Evolutionary conservation across 2,888 invertebrate species (phyloP).

Genomic region (Yponomeuta sedellus): DNA sequence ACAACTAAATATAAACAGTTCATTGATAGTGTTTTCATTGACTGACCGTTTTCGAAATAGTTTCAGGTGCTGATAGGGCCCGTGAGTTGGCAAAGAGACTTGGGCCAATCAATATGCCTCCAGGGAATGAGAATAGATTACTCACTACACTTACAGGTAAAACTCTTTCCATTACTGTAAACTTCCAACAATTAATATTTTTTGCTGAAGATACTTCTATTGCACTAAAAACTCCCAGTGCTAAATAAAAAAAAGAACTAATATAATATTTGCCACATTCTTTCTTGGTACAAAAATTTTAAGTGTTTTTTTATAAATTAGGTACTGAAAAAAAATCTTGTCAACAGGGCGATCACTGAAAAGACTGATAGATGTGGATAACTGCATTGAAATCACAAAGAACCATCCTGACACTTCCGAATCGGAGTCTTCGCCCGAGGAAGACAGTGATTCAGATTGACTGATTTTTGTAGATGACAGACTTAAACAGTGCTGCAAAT

Average conservation of each 20-base stretch:
- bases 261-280: too few relatives aligned
- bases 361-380: conserved; percentile 69
- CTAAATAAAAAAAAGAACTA: too few relatives aligned
- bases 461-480: conserved; percentile 30
- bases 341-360: conserved; percentile 60
- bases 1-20: too few relatives aligned
- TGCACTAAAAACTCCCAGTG: too few relatives aligned
- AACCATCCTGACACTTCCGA: conserved; percentile 69
- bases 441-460: conserved; percentile 60
- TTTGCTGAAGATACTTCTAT: too few relatives aligned
- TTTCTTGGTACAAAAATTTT: too few relatives aligned
- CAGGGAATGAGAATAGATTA: conserved; percentile 56
- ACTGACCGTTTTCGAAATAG: conserved; percentile 29
- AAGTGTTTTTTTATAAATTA: not conserved
- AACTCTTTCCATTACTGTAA: not conserved
- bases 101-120: conserved; percentile 55
- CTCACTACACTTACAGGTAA: conserved; percentile 67
- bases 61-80: conserved; percentile 63
- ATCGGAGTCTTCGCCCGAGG: conserved; percentile 54
- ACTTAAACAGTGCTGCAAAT: not conserved
- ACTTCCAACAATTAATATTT: too few relatives aligned
- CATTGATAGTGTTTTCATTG: not conserved
- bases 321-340: not conserved
- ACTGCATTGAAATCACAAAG: conserved; percentile 73
- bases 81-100: conserved; percentile 58